These are phyloP conservation scores for Molanna angustata DNA, from an alignment of 2,888 invertebrate species.

Conservation along the genomic window DNA sequence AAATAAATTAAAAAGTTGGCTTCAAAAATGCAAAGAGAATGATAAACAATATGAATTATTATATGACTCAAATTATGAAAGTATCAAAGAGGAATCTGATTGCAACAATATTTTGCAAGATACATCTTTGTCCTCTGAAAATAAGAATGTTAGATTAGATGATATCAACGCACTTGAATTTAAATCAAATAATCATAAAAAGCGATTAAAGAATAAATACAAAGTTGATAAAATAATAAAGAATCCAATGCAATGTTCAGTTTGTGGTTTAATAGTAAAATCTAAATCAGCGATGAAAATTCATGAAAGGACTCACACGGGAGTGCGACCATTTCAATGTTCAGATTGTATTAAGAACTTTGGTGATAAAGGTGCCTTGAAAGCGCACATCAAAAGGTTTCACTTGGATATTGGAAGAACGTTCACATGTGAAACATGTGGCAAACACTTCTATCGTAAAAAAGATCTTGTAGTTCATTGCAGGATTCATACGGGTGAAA, in stretches of 20 bases:
- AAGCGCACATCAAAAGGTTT: slow-evolving; percentile 16
- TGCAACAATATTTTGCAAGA: neutral
- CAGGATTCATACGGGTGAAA: slow-evolving; percentile 27
- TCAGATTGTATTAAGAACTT: slow-evolving; percentile 13
- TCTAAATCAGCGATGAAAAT: slow-evolving; percentile 15
- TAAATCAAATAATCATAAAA: neutral
- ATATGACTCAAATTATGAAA: no score
- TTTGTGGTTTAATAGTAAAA: slow-evolving; percentile 13
- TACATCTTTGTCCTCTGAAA: no score
- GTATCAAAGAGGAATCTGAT: neutral
- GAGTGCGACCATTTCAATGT: slow-evolving; percentile 22
- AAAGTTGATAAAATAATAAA: neutral
- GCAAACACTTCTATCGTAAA: slow-evolving; percentile 20
- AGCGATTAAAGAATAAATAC: neutral
- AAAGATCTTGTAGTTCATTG: slow-evolving; percentile 24
- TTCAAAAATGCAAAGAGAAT: no score
- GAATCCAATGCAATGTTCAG: slow-evolving; percentile 9
- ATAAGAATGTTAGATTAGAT: no score
- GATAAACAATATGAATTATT: neutral
- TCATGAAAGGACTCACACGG: slow-evolving; percentile 21
- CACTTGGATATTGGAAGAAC: slow-evolving; percentile 7
- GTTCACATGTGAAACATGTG: slow-evolving; percentile 24
- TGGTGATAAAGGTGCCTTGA: slow-evolving; percentile 15
- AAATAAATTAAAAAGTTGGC: no score
- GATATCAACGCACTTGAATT: neutral